Base-by-base conservation (phyloP, 2,113 vertebrate genomes). In the Theristicus caerulescens region DNA sequence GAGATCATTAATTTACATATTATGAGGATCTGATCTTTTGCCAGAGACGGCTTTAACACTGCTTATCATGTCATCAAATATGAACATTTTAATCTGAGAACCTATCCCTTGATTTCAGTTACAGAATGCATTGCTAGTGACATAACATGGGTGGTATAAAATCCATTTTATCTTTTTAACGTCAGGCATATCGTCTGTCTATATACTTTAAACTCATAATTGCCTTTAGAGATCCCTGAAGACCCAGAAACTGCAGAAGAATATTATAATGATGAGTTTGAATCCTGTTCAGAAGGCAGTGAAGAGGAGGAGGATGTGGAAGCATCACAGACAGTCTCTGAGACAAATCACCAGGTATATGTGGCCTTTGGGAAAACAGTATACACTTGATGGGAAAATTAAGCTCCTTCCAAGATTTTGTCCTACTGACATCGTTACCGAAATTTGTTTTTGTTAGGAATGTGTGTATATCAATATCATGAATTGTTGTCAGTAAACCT, bases 241-340 rank as follows among this genome's bases (percentile, higher is more conserved):
- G 99, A 99, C 76, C 98, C 99, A 16, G 96, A 94, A 40, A 76
- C 96, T 52, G 98, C 99, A 82, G 99, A 99, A 92, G 97, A 98
- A 86, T 99, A 98, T 96, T 98, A 98, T 42, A 95, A 98, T 46
- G 99, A 99, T 64, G 96, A 94, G 5, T 99, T 99, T 92, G 99
- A 99, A 62, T 99, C 99, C 76, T 99, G 96, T 91, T 99, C 98
- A 49, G 98, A 98, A 97, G 95, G 95, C 42, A 97, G 98, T 55
- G 98, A 98, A 51, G 98, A 97, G 58, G 98, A 97, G 57, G 97
- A 82, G 31, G 69, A 84, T 12, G 90, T 65, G 1, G 93, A 96
- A 83, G 76, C 17, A 1, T 86, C 72, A 40, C 93, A 92, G 46
- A 84, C 93, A 1, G 49, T 96, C 22, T 95, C 78, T 62, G 96